Base-by-base conservation (phyloP, 2,888 invertebrate genomes). In the Ophioninae sp. region DNA sequence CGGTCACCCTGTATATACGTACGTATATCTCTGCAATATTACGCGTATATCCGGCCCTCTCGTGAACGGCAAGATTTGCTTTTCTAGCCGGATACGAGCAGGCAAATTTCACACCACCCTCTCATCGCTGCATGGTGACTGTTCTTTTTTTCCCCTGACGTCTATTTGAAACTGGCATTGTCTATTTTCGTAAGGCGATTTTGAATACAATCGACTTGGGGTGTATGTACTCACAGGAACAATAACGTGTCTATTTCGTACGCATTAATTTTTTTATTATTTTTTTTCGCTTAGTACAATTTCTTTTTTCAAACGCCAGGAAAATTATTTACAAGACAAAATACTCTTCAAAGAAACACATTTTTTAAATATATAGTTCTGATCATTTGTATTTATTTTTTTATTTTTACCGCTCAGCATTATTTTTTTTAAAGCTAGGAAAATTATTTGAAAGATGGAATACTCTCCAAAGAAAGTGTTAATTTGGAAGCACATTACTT, bases 41-140 rank as follows among this genome's bases (percentile, higher is more conserved):
- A 86, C 83, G 84, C 85, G 85, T 84, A 85, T 84, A 85, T 85
- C 86, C 84, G 85, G 75, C 41, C 23, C n/a, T 68, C 76, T 41
- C 64, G 22, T 71, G 23, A 30, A 64, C 22, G 39, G 39, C 69
- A 22, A 56, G 64, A 56, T 59, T 76, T 78, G 37, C 61, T 69
- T 68, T 61, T 69, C 69, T 71, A 20, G 56, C 41, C 68, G 56
- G 56, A 69, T 61, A 73, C 61, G 17, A 51, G 61, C 23, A 67
- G 30, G n/a, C 20, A 39, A 69, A 78, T 64, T 79, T 79, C 73
- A 78, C 78, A 76, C 61, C 67, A 44, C n/a, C 79, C 51, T 74
- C 65, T 80, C 74, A 76, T 79, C 63, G 61, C 81, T 74, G n/a
- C n/a, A n/a, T n/a, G 74, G 51, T 75, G 69, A 22, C 67, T 30